Percentiles rank a stretch among this genome's conserved stretches.
phyloP scores from a whole-genome alignment of 2,888 invertebrate species.

The Chrysina gloriosa region DNA sequence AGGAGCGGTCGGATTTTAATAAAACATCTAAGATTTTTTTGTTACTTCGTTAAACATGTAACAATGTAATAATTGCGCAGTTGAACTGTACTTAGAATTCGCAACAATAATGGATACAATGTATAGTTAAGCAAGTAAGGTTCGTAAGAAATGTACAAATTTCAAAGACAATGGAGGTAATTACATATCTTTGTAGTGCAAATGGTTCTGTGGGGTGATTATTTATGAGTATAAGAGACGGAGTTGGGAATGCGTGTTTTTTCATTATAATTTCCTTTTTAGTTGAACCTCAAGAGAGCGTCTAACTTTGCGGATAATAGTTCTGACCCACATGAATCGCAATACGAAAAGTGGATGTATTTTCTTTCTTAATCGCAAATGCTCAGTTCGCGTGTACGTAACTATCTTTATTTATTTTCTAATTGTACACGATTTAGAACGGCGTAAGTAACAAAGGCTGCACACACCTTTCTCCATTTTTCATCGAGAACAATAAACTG shows the following conservation, averaged over 20 bases:
- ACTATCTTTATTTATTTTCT: slow-evolving; percentile 18
- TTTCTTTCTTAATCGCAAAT: slow-evolving; percentile 19
- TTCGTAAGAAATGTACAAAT: neutral
- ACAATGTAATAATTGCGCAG: too few relatives aligned
- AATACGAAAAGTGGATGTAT: slow-evolving; percentile 5
- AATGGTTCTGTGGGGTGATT: neutral
- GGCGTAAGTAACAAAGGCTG: neutral
- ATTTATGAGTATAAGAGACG: neutral
- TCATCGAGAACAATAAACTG: neutral
- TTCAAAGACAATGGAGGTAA: neutral
- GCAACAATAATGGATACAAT: too few relatives aligned
- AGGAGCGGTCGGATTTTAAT: too few relatives aligned
- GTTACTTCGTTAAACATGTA: too few relatives aligned
- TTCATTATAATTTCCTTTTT: slow-evolving; percentile 11
- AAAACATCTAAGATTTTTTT: too few relatives aligned
- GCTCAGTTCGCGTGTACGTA: slow-evolving; percentile 13
- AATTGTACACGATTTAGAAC: neutral
- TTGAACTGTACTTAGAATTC: too few relatives aligned
- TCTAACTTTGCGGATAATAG: slow-evolving; percentile 19
- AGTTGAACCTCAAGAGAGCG: slow-evolving; percentile 1
- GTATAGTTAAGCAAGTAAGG: neutral
- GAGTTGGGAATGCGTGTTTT: neutral
- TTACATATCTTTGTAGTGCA: neutral
- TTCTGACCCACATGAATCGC: slow-evolving; percentile 15
- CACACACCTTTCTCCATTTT: neutral